Conservation (phyloP, 2,797 vertebrate genomes). For the Accipiter minullus region DNA sequence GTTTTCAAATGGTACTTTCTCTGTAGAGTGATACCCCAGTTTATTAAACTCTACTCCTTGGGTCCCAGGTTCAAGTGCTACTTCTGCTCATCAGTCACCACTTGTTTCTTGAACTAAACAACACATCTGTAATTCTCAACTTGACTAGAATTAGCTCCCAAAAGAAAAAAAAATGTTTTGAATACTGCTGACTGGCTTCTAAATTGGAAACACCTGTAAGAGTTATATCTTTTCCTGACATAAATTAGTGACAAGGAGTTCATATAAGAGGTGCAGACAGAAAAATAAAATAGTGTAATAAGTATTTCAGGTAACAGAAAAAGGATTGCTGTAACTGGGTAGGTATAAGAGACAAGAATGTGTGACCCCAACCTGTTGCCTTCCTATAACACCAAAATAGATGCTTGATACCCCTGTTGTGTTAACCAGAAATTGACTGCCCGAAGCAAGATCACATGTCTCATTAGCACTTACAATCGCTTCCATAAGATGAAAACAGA, state of each 20-base stretch:
- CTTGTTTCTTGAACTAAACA: constrained; percentile 68
- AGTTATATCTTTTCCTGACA: constrained; percentile 66
- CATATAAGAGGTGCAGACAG: constrained; percentile 37
- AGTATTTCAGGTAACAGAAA: constrained; percentile 54
- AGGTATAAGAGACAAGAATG: not conserved
- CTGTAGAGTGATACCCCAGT: constrained; percentile 55
- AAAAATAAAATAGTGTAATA: constrained; percentile 46
- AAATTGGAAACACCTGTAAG: constrained; percentile 77
- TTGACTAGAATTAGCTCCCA: constrained; percentile 68
- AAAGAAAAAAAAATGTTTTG: constrained; percentile 46
- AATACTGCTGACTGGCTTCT: constrained; percentile 52
- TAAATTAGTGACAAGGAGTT: constrained; percentile 57
- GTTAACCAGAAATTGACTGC: constrained; percentile 54
- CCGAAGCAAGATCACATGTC: constrained; percentile 56
- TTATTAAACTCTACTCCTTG: constrained; percentile 53
- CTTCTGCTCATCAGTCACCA: constrained; percentile 73
- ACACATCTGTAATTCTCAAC: constrained; percentile 61
- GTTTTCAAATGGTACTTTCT: constrained; percentile 61
- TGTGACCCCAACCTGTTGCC: not conserved
- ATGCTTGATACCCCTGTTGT: not conserved
- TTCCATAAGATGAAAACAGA: constrained; percentile 63
- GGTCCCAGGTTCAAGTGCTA: constrained; percentile 67
- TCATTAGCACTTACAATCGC: constrained; percentile 59
- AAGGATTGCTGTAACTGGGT: not conserved
- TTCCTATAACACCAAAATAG: constrained; percentile 12